phyloP scores from a whole-genome alignment of 2,888 invertebrate genomes.

The Meteorus cinctellus region DNA sequence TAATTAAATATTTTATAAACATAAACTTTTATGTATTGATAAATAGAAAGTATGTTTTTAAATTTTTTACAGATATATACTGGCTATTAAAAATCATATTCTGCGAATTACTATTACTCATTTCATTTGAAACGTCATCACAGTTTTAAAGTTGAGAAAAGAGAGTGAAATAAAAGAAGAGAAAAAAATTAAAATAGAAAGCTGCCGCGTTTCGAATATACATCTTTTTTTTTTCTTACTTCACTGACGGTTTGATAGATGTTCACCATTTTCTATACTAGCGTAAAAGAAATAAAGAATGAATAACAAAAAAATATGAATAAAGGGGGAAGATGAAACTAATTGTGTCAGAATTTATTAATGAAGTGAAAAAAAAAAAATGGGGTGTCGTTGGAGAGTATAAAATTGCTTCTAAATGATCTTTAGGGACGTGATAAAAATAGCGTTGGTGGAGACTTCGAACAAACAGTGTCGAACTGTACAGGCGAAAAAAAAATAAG shows the following conservation, averaged over 20 bases:
- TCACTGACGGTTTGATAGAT: too few species aligned
- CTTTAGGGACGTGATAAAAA: not conserved
- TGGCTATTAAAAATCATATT: not conserved
- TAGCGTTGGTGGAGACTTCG: constrained; percentile 7
- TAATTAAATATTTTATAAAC: not conserved
- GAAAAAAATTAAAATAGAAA: not conserved
- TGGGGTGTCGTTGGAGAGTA: not conserved
- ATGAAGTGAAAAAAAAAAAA: not conserved
- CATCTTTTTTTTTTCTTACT: too few species aligned
- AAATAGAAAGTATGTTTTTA: not conserved
- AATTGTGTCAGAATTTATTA: not conserved
- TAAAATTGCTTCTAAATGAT: constrained; percentile 4
- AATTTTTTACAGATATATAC: not conserved
- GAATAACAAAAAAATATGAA: not conserved
- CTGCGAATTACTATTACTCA: not conserved
- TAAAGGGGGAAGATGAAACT: not conserved
- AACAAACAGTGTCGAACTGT: constrained; percentile 21
- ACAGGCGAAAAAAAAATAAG: not conserved
- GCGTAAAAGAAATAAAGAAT: not conserved
- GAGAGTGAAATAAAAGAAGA: not conserved
- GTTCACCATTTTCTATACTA: not conserved
- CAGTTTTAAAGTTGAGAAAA: not conserved
- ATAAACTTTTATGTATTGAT: not conserved
- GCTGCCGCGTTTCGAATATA: not conserved
- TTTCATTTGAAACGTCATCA: not conserved